Evolutionary conservation across 2,113 vertebrate species (phyloP), one percentile per base, ranked within the genome.

Genomic region (Xenus cinereus): DNA sequence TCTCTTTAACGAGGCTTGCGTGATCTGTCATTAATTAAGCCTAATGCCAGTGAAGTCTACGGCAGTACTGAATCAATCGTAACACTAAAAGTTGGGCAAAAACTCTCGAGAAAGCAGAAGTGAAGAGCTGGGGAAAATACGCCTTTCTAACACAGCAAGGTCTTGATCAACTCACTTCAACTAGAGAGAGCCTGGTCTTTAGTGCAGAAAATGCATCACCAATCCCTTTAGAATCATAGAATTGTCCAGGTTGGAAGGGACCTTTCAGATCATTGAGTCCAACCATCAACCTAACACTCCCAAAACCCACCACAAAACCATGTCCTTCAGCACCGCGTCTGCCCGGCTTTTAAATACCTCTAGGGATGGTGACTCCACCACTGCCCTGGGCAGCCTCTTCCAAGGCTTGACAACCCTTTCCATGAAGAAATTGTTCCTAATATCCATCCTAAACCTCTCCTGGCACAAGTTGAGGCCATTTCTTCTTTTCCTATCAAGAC

Each of bases 21-120:
- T 6, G 62, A n/a, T 19, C 41, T 45, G 45, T 41, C 77, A 51
- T 23, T 93, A 92, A 97, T 94, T 87, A 91, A 75, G 15, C 26
- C 46, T 39, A 51, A 81, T n/a, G 22, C 50, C 68, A 74, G 14
- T 0, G 19, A 88, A 62, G 45, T 17, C 57, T 30, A 10, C 3
- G 51, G 57, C 39, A 69, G 54, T 1, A 22, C 5, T 12, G 41
- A 63, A 32, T 89, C 73, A n/a, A 37, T 45, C 33, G 8, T 2
- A 79, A 71, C 6, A 23, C 21, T 28, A 28, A 28, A 84, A 94
- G 33, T 46, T 67, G 73, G 46, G 28, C 3, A 28, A 11, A 78
- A 83, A 32, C 14, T 43, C 59, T 17, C 33, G 27, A 46, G 59
- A 57, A 46, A 60, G 32, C 28, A 23, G 12, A 43, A 75, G 37